Evolutionary conservation across 2,888 invertebrate species (phyloP).

Genomic region (Philonicus albiceps): DNA sequence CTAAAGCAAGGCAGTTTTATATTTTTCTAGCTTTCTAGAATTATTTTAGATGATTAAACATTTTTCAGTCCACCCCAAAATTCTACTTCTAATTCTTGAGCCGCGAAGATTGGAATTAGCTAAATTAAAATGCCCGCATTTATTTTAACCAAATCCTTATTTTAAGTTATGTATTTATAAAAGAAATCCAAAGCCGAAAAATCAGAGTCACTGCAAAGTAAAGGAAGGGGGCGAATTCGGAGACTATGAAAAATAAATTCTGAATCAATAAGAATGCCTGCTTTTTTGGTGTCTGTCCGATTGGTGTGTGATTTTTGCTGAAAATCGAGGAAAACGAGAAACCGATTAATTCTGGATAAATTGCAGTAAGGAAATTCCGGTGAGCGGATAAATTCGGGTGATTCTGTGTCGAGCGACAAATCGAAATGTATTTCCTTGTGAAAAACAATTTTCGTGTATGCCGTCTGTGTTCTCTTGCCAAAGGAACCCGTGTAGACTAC

Average conservation of each 20-base stretch:
- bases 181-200: too few relatives aligned
- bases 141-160: too few relatives aligned
- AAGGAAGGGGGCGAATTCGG: not conserved
- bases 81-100: too few relatives aligned
- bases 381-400: not conserved
- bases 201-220: too few relatives aligned
- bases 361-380: constrained; percentile 1
- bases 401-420: constrained; percentile 5
- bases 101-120: too few relatives aligned
- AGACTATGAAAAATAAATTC: not conserved
- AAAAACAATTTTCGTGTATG: not conserved
- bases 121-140: too few relatives aligned
- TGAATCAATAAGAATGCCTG: not conserved
- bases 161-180: too few relatives aligned
- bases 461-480: not conserved
- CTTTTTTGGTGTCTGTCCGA: not conserved
- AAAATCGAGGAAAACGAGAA: not conserved
- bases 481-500: not conserved
- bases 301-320: not conserved
- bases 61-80: too few relatives aligned
- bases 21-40: too few relatives aligned
- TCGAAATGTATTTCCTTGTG: not conserved
- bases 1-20: too few relatives aligned
- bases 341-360: constrained; percentile 7
- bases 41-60: too few relatives aligned